Percentiles rank a stretch among this genome's conserved stretches.
Conservation (phyloP, 92 coral and sea anemone species). For the Hydrozoanthus gracilis region DNA sequence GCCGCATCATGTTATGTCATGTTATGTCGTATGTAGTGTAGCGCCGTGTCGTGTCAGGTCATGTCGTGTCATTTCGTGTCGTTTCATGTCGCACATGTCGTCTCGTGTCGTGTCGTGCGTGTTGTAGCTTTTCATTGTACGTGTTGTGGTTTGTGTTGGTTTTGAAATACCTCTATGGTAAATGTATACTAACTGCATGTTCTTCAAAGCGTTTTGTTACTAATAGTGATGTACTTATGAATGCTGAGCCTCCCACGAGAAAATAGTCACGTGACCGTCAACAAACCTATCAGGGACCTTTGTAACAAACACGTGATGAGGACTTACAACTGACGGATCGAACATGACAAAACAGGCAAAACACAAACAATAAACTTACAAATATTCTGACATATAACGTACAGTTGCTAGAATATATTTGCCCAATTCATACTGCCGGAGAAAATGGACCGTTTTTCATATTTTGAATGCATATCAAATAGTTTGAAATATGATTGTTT, state of each 20-base stretch:
- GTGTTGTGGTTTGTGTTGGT: not conserved
- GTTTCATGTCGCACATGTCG: not conserved
- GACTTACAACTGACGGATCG: conserved; percentile 26
- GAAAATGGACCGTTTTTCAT: not conserved
- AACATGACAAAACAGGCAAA: conserved; percentile 35
- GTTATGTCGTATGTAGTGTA: not conserved
- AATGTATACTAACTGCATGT: conserved; percentile 10
- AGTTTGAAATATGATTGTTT: too few relatives aligned
- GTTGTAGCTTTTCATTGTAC: not conserved
- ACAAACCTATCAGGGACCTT: not conserved
- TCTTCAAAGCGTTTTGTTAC: conserved; percentile 5
- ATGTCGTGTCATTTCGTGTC: not conserved
- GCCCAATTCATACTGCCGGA: not conserved
- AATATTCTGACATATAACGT: not conserved
- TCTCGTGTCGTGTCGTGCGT: not conserved
- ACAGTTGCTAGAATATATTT: not conserved
- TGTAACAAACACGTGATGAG: conserved; percentile 8
- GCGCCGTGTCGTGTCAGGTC: not conserved
- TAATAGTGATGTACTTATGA: conserved; percentile 22
- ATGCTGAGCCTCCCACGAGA: conserved; percentile 15
- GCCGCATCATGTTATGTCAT: not conserved
- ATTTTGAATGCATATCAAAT: not conserved
- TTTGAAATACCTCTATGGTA: not conserved
- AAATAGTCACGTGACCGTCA: conserved; percentile 34
- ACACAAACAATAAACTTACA: not conserved